These are phyloP conservation scores for Sebastes diploproa DNA, from an alignment of 2,797 vertebrate species.

Conservation along the genomic window DNA sequence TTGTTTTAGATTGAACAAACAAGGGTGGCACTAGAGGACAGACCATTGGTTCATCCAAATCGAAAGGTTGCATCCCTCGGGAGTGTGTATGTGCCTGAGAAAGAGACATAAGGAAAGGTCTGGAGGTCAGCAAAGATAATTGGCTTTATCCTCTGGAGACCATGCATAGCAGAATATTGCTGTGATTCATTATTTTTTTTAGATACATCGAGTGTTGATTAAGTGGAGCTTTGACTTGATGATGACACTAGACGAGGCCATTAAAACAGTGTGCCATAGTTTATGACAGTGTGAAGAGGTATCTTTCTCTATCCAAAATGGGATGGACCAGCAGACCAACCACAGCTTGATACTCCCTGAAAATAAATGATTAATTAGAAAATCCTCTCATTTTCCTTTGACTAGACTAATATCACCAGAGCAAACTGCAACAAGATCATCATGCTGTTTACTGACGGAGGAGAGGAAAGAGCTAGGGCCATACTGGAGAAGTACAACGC, in stretches of 20 bases:
- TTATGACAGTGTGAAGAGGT: background rate
- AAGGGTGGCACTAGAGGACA: background rate
- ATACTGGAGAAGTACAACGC: slow-evolving; percentile 93
- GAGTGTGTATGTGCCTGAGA: background rate
- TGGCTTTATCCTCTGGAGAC: background rate
- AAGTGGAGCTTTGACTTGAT: background rate
- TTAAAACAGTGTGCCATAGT: background rate
- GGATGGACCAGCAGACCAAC: background rate
- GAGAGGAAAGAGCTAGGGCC: slow-evolving; percentile 95
- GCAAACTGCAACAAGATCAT: slow-evolving; percentile 99
- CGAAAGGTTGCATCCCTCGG: background rate
- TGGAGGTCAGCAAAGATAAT: background rate
- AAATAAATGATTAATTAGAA: background rate
- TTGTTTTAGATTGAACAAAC: background rate
- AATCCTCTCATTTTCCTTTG: slow-evolving; percentile 16
- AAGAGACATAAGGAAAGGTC: background rate
- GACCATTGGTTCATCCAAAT: background rate
- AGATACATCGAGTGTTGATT: background rate
- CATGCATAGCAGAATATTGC: background rate
- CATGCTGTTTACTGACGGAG: slow-evolving; percentile 98
- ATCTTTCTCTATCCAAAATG: background rate
- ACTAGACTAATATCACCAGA: slow-evolving; percentile 90
- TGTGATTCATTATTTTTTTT: background rate
- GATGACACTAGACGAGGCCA: background rate
- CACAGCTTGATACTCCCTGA: background rate